Conservation (phyloP, 2,113 vertebrate genomes). For the Hipposideros armiger region DNA sequence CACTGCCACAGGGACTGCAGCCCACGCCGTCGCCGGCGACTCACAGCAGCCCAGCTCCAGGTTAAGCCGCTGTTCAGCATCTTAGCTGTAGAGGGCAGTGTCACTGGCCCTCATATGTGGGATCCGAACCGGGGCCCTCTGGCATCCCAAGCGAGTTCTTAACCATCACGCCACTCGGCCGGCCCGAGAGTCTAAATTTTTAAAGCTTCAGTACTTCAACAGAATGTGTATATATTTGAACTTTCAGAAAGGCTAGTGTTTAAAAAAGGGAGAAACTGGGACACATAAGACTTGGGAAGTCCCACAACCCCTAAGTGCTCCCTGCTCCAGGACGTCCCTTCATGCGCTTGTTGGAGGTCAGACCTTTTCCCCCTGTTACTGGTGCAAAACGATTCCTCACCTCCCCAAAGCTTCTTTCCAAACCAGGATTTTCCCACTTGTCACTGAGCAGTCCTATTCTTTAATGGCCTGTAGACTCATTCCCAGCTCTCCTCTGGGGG, state of each 20-base stretch:
- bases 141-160: too few species aligned
- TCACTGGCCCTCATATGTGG: too few species aligned
- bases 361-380: neutral
- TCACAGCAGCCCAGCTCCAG: too few species aligned
- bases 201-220: slow-evolving; percentile 61
- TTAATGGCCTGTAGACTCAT: slow-evolving; percentile 49
- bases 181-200: slow-evolving; percentile 4
- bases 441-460: slow-evolving; percentile 58
- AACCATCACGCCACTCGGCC: too few species aligned
- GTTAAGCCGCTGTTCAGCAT: too few species aligned
- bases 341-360: neutral
- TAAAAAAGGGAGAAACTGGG: slow-evolving; percentile 31
- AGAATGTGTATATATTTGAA: neutral
- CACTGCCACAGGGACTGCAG: too few species aligned
- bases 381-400: slow-evolving; percentile 50
- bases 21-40: too few species aligned
- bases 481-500: slow-evolving; percentile 59
- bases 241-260: slow-evolving; percentile 37
- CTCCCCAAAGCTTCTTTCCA: slow-evolving; percentile 26
- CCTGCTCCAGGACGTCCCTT: slow-evolving; percentile 27
- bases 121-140: too few species aligned
- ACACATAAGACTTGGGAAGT: neutral
- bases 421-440: slow-evolving; percentile 59
- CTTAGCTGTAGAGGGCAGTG: too few species aligned
- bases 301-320: neutral